phyloP scores from a whole-genome alignment of 2,888 invertebrate species.

The Andricus quercusramuli region DNA sequence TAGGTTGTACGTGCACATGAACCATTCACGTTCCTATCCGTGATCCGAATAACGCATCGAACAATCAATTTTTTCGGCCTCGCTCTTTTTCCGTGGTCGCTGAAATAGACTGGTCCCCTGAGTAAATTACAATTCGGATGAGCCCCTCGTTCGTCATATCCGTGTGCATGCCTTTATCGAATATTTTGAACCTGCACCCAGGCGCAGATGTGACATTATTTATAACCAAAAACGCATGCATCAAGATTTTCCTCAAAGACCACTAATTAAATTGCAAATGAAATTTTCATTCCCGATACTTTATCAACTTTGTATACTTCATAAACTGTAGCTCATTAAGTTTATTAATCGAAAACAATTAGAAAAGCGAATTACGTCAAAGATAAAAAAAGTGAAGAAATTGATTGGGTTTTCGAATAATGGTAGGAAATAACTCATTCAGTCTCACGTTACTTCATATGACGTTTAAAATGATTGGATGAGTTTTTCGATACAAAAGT shows the following conservation, averaged over 20 bases:
- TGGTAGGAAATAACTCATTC: no score
- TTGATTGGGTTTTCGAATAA: no score
- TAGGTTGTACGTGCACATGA: conserved; percentile 14
- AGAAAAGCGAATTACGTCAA: not conserved
- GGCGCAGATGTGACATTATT: conserved; percentile 36
- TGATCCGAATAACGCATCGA: conserved; percentile 24
- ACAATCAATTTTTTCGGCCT: not conserved
- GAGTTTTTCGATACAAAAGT: no score
- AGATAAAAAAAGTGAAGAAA: not conserved
- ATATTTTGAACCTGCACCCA: conserved; percentile 19
- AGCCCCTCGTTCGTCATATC: conserved; percentile 32
- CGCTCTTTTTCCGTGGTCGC: not conserved
- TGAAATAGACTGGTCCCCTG: conserved; percentile 25
- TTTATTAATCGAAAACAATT: not conserved
- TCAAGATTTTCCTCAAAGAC: conserved; percentile 25
- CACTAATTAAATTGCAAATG: conserved; percentile 1
- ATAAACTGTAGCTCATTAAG: not conserved
- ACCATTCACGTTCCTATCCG: conserved; percentile 17
- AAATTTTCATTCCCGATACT: conserved; percentile 13
- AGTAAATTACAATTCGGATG: conserved; percentile 31
- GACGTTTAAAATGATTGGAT: no score
- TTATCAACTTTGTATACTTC: not conserved
- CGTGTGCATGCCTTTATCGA: not conserved
- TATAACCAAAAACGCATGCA: conserved; percentile 17
- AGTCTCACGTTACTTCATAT: no score